Base-by-base conservation (phyloP, 1,140 invertebrate species). In the Brachionus calyciflorus region DNA sequence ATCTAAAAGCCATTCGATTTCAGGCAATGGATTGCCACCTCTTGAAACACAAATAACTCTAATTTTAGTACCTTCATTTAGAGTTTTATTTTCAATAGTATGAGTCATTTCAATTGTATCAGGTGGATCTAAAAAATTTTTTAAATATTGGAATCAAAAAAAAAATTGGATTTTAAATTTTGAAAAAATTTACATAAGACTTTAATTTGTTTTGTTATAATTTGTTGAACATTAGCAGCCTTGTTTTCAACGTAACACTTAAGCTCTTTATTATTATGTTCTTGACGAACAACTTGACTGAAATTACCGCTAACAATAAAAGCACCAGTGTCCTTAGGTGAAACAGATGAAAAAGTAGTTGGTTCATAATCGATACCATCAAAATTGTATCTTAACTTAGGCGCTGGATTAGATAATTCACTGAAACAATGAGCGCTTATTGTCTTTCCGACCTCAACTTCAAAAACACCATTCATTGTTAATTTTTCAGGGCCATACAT, bases 311-410 rank as follows among this genome's bases (percentile, higher is more conserved):
- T 40, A 5, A 53, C 46, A 37, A 14, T 40, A 6, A 17, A 55
- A 14, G 46, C 69, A n/a, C 46, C 46, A 4, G 46, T 51, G 4
- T 9, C 51, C 3, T 73, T 49, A 21, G 51, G 46, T 33, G 46
- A 40, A 28, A 30, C 24, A 19, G 69, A 14, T 3, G 51, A n/a
- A 49, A 73, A 73, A n/a, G 17, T 26, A 24, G n/a, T 51, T 14
- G 69, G 69, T 17, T 73, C 69, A 33, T 73, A 73, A 24, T 73
- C 69, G n/a, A 73, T 51, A 5, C 69, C 69, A 26, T 73, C 69
- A 49, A 73, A 73, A 55, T 73, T 73, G 30, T 17, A 73, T 73
- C 69, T 49, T 28, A 73, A 55, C 41, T 30, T 49, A 4, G 69
- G 69, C 9, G 69, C 24, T 51, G 69, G 69, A 33, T 73, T 73